Evolutionary conservation across 2,113 vertebrate genomes (phyloP).

Genomic region (Holacanthus passer): DNA sequence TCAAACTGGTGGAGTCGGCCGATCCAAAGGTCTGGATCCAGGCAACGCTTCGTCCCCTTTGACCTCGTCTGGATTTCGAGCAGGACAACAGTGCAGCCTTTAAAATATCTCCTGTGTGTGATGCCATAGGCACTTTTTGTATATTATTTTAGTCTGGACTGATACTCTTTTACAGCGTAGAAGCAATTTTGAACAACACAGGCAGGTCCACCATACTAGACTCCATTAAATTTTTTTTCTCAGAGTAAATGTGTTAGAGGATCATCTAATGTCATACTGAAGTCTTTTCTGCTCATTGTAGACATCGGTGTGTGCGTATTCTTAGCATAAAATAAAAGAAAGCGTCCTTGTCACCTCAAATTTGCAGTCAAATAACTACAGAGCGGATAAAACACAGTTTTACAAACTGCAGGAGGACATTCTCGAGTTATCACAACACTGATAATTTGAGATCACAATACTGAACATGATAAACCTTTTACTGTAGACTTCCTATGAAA

Average conservation of each 20-base stretch:
- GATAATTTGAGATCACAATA: constrained; percentile 17
- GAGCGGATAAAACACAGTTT: background rate
- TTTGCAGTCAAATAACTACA: background rate
- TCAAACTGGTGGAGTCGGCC: too few relatives aligned
- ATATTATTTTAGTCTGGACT: background rate
- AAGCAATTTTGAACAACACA: background rate
- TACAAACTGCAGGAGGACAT: constrained; percentile 26
- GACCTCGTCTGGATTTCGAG: background rate
- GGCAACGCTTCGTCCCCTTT: background rate
- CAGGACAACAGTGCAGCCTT: background rate
- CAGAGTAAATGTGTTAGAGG: too few relatives aligned
- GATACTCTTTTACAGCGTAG: background rate
- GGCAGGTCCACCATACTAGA: background rate
- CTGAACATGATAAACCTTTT: constrained; percentile 26
- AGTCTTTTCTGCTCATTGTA: background rate
- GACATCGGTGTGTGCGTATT: background rate
- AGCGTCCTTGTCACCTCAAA: background rate
- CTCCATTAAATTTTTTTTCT: background rate
- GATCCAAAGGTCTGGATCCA: too few relatives aligned
- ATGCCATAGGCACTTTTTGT: background rate
- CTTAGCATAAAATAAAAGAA: background rate
- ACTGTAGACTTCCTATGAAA: constrained; percentile 11
- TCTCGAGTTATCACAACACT: constrained; percentile 37
- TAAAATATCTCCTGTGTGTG: background rate
- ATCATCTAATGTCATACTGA: background rate